Evolutionary conservation across 2,797 vertebrate species (phyloP).

Genomic region (Hozukius guyotensis): DNA sequence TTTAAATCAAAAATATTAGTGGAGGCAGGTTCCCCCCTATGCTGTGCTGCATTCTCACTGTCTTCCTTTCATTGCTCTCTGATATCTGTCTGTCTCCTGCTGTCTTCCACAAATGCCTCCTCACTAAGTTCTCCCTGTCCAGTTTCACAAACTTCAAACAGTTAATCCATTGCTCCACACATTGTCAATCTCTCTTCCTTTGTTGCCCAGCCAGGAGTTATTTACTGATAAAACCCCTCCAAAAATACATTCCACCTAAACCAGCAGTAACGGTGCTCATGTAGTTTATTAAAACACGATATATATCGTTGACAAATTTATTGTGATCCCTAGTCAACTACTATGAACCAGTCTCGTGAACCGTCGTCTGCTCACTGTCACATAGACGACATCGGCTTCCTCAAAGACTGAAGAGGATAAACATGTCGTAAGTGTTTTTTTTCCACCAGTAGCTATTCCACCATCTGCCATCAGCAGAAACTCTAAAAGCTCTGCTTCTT

Average conservation of each 20-base stretch:
- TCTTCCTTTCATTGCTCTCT: conserved; percentile 21
- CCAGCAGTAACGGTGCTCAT: neutral
- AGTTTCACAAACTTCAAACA: conserved; percentile 32
- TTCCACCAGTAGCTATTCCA: neutral
- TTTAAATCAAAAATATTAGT: conserved; percentile 12
- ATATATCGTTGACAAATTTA: neutral
- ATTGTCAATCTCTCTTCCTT: conserved; percentile 1
- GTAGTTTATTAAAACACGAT: neutral
- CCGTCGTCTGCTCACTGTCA: conserved; percentile 5
- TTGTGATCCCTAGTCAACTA: neutral
- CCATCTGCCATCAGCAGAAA: conserved; percentile 12
- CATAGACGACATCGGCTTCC: neutral
- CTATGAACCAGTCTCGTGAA: neutral
- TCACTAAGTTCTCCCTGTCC: conserved; percentile 33
- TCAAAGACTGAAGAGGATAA: conserved; percentile 11
- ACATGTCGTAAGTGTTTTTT: neutral
- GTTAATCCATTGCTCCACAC: conserved; percentile 32
- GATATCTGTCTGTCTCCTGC: conserved; percentile 30
- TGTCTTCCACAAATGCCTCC: conserved; percentile 34
- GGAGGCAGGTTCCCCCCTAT: neutral
- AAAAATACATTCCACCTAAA: neutral
- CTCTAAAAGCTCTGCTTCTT: neutral
- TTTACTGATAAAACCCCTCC: neutral
- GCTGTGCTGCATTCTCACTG: neutral
- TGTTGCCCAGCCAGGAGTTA: neutral